Conservation (phyloP, 2,797 vertebrate species). For the Enteromius unitaeniatus region DNA sequence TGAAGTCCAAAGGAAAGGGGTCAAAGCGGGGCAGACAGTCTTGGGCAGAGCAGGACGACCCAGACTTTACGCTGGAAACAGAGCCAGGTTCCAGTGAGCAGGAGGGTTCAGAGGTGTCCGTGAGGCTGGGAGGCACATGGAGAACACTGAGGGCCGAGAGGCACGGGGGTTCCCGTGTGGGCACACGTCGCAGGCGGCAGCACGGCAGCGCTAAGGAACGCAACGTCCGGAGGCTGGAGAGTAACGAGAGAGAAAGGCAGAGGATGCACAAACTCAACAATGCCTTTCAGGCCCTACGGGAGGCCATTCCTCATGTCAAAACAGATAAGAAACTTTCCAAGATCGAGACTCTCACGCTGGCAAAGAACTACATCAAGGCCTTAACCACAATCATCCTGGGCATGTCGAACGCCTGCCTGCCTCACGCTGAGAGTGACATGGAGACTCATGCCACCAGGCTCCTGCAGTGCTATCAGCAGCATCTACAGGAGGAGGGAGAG, state of each 20-base stretch:
- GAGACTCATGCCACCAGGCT: constrained; percentile 77
- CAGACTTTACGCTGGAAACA: constrained; percentile 70
- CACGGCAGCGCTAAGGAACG: constrained; percentile 81
- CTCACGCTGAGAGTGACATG: constrained; percentile 72
- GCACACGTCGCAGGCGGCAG: constrained; percentile 68
- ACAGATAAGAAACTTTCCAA: constrained; percentile 97
- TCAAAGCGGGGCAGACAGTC: constrained; percentile 76
- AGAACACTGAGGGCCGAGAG: constrained; percentile 71
- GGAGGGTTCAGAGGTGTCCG: constrained; percentile 81
- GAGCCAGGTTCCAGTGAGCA: constrained; percentile 81
- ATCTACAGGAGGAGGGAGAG: constrained; percentile 79
- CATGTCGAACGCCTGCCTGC: constrained; percentile 88
- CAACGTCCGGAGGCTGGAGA: constrained; percentile 88
- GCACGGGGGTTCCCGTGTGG: constrained; percentile 33
- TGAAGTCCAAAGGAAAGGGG: constrained; percentile 93
- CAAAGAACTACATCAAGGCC: constrained; percentile 98
- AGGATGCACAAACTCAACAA: constrained; percentile 99
- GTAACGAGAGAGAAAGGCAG: constrained; percentile 95
- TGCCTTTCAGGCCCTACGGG: constrained; percentile 93
- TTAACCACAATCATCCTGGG: constrained; percentile 92
- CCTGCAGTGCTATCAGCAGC: constrained; percentile 89
- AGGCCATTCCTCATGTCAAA: constrained; percentile 94
- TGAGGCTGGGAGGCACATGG: constrained; percentile 76
- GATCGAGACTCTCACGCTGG: constrained; percentile 96
- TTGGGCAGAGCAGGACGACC: constrained; percentile 77